A percentile compares a stretch with the other conserved stretches of the same genome.
Conservation (phyloP, 2,113 vertebrate genomes). For the Camelus dromedarius region DNA sequence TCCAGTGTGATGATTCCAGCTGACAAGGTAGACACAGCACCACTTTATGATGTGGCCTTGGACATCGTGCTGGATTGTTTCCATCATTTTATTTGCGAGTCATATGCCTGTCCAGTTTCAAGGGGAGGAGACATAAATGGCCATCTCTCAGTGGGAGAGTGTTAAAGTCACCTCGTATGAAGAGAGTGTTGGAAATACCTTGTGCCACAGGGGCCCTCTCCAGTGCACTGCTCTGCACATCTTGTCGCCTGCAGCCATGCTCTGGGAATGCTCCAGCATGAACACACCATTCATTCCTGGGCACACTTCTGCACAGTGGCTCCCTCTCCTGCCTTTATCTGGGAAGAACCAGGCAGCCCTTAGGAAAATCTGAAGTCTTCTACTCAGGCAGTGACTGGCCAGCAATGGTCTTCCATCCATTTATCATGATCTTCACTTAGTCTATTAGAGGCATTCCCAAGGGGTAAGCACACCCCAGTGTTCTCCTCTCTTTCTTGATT, state of each 20-base stretch:
- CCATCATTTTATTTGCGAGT: not conserved
- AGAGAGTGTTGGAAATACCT: not conserved
- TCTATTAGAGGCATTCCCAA: not conserved
- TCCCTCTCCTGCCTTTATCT: not conserved
- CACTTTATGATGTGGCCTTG: not conserved
- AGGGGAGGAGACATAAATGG: not conserved
- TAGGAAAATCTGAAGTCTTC: not conserved
- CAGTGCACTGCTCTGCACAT: rapidly evolving
- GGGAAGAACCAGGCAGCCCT: not conserved
- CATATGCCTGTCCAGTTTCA: not conserved
- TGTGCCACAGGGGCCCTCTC: not conserved
- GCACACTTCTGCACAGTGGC: not conserved
- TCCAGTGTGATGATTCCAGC: not conserved
- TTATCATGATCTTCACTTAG: not conserved
- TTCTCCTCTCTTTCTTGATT: not conserved
- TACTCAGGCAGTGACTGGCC: not conserved
- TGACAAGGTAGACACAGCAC: not conserved
- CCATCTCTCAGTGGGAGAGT: not conserved
- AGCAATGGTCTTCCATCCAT: not conserved
- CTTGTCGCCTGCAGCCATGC: no score
- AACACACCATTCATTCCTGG: not conserved
- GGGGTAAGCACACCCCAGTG: rapidly evolving
- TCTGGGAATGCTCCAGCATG: not conserved
- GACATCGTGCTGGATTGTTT: not conserved
- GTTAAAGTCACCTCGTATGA: not conserved